phyloP scores from a whole-genome alignment of 2,113 vertebrate genomes.

The Tretioscincus oriximinensis region DNA sequence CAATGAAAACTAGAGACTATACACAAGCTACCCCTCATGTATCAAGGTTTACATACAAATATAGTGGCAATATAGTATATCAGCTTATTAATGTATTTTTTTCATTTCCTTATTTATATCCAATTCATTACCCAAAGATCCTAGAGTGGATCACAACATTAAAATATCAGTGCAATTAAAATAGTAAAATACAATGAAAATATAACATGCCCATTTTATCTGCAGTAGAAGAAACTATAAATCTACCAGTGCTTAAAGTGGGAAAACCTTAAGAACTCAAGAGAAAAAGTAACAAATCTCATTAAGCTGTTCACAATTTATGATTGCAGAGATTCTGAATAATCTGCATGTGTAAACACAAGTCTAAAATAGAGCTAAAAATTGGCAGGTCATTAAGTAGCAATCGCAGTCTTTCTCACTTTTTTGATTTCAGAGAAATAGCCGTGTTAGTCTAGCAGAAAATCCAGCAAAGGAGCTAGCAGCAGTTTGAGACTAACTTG shows the following conservation, averaged over 20 bases:
- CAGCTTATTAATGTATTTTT: no score
- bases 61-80: no score
- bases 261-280: constrained; percentile 52
- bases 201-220: constrained; percentile 22
- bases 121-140: no score
- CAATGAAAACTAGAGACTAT: no score
- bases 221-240: constrained; percentile 3
- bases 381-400: constrained; percentile 53
- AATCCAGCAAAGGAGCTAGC: no score
- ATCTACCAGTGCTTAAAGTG: constrained; percentile 42
- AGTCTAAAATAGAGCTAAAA: constrained; percentile 55
- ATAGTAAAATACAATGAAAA: no score
- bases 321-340: constrained; percentile 23
- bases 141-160: no score
- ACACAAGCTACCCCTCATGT: not conserved
- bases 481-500: no score
- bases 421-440: no score
- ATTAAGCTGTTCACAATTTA: constrained; percentile 64
- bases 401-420: constrained; percentile 42
- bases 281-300: constrained; percentile 58
- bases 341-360: constrained; percentile 69
- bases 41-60: constrained; percentile 10
- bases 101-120: no score
- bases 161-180: no score
- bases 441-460: no score